A percentile compares a stretch with the other conserved stretches of the same genome.
These are phyloP conservation scores for Carposina sasakii DNA, from an alignment of 1,140 invertebrate species.

Conservation along the genomic window DNA sequence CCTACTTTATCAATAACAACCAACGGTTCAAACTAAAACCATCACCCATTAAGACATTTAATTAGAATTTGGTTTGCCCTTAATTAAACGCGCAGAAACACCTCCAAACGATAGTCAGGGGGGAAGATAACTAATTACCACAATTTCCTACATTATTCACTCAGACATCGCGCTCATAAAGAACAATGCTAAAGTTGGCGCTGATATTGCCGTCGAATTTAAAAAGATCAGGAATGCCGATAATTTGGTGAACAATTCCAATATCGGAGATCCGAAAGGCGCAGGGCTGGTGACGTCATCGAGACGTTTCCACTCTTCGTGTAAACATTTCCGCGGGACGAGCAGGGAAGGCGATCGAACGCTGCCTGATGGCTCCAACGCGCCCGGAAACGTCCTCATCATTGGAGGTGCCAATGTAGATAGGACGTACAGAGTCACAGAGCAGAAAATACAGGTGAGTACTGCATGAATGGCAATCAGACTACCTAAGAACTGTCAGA, in stretches of 20 bases:
- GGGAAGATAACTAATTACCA: conserved; percentile 48
- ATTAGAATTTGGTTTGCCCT: conserved; percentile 30
- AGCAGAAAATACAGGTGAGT: conserved; percentile 79
- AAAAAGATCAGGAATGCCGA: conserved; percentile 54
- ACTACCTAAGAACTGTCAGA: too few species aligned
- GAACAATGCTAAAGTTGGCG: conserved; percentile 92
- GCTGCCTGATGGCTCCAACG: background rate
- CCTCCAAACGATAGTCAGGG: conserved; percentile 42
- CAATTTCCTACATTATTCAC: conserved; percentile 54
- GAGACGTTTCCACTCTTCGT: conserved; percentile 42
- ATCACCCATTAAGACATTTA: conserved; percentile 30
- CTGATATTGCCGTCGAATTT: conserved; percentile 84
- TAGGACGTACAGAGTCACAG: conserved; percentile 78
- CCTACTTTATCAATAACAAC: too few species aligned
- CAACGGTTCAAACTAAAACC: too few species aligned
- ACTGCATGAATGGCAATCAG: background rate
- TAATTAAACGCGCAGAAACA: conserved; percentile 37
- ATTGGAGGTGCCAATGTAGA: conserved; percentile 89
- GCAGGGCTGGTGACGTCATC: conserved; percentile 22
- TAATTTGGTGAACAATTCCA: conserved; percentile 33
- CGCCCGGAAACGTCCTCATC: conserved; percentile 76
- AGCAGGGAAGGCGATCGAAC: background rate
- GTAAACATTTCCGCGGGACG: conserved; percentile 18
- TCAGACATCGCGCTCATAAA: conserved; percentile 91
- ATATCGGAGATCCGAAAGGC: conserved; percentile 34